Evolutionary conservation across 2,113 vertebrate species (phyloP).

Genomic region (Euleptes europaea): DNA sequence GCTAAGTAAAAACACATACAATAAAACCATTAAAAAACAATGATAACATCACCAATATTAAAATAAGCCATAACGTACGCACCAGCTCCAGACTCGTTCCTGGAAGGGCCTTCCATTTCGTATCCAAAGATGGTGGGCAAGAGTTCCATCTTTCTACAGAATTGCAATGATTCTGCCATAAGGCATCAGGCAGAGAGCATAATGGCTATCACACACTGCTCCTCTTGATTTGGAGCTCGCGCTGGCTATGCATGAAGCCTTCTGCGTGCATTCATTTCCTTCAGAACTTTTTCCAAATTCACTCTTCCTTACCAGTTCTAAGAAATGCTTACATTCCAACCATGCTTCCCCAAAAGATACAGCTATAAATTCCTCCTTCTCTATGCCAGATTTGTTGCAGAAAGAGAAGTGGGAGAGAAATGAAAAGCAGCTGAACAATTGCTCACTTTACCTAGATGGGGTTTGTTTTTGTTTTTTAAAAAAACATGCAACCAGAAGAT

Average conservation of each 20-base stretch:
- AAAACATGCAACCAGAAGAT: constrained; percentile 26
- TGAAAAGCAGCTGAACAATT: constrained; percentile 25
- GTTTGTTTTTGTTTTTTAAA: constrained; percentile 17
- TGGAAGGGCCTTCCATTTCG: neutral
- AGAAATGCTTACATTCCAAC: constrained; percentile 56
- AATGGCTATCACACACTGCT: neutral
- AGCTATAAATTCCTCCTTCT: constrained; percentile 55
- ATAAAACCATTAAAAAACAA: too few relatives aligned
- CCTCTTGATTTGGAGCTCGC: neutral
- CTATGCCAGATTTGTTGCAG: constrained; percentile 35
- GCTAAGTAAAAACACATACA: too few relatives aligned
- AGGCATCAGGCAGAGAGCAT: neutral
- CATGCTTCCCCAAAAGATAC: constrained; percentile 50
- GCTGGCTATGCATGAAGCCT: constrained; percentile 39
- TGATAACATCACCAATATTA: too few relatives aligned
- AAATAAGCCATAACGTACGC: neutral
- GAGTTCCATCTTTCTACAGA: neutral
- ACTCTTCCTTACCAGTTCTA: constrained; percentile 40
- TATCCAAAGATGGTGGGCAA: constrained; percentile 17
- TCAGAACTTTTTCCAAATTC: constrained; percentile 48
- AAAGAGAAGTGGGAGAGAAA: constrained; percentile 31
- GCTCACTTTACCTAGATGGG: constrained; percentile 2
- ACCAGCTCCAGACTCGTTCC: neutral
- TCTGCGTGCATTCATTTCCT: constrained; percentile 45
- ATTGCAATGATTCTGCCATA: constrained; percentile 24